Percentiles rank a stretch among this genome's conserved stretches.
phyloP scores from a whole-genome alignment of 2,797 vertebrate genomes.

The Chrysocyon brachyurus region DNA sequence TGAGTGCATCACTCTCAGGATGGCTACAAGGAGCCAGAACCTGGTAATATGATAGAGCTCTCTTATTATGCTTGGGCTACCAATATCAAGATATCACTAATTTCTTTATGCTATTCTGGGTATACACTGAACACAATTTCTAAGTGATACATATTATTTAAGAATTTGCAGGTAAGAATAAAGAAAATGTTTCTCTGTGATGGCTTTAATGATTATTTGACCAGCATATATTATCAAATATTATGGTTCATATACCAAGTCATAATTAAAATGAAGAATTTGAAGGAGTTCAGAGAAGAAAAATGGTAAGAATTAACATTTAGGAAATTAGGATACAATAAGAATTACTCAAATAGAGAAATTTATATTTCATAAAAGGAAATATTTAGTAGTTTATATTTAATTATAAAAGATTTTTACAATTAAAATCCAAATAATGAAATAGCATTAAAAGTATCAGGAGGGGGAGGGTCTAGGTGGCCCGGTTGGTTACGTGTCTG shows the following conservation, averaged over 20 bases:
- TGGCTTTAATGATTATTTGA: slow-evolving; percentile 7
- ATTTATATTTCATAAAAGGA: not conserved
- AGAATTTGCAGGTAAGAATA: not conserved
- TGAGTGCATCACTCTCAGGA: not conserved
- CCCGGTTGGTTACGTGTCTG: not conserved
- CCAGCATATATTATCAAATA: not conserved
- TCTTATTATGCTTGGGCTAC: not conserved
- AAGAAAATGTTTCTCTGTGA: not conserved
- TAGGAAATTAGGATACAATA: not conserved
- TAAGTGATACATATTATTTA: not conserved
- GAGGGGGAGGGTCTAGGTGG: not conserved
- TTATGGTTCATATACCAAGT: not conserved
- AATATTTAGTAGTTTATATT: not conserved
- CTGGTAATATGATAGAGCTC: not conserved
- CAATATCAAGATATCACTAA: not conserved
- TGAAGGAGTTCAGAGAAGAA: not conserved
- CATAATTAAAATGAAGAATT: slow-evolving; percentile 25
- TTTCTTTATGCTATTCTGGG: not conserved
- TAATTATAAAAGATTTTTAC: slow-evolving; percentile 29
- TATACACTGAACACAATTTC: not conserved
- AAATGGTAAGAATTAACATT: slow-evolving; percentile 22
- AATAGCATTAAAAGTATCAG: not conserved
- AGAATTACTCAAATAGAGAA: slow-evolving; percentile 33
- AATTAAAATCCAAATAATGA: slow-evolving; percentile 13
- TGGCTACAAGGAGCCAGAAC: not conserved